phyloP scores from a whole-genome alignment of 2,888 invertebrate species.

The Scaptomyza flava region DNA sequence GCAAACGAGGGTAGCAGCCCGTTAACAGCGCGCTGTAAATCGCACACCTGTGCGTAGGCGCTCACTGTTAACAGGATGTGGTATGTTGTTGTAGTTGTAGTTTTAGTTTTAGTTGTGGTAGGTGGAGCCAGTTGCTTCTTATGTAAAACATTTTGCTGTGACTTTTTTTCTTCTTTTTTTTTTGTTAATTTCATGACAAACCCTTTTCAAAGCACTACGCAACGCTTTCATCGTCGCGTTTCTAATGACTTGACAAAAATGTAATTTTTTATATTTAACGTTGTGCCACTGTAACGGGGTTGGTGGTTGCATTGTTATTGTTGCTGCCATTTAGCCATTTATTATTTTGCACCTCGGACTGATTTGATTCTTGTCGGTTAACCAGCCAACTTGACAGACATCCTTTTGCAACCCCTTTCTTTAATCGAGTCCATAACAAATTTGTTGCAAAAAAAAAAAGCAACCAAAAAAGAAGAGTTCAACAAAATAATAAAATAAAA shows the following conservation, averaged over 20 bases:
- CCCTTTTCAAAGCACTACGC: slow-evolving; percentile 49
- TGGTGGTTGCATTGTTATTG: slow-evolving; percentile 25
- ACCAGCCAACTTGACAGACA: slow-evolving; percentile 45
- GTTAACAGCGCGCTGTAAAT: slow-evolving; percentile 57
- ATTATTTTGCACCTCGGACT: slow-evolving; percentile 56
- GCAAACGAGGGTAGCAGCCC: slow-evolving; percentile 58
- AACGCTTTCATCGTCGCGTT: slow-evolving; percentile 44
- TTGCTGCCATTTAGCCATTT: slow-evolving; percentile 47
- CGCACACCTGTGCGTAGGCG: slow-evolving; percentile 69
- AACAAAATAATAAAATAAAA: slow-evolving; percentile 31
- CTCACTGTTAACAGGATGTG: slow-evolving; percentile 39
- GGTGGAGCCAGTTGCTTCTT: slow-evolving; percentile 61
- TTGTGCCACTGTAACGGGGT: slow-evolving; percentile 26
- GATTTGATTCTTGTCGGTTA: slow-evolving; percentile 48
- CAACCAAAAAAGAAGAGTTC: neutral
- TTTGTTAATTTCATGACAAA: slow-evolving; percentile 59
- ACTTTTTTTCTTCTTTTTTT: slow-evolving; percentile 7
- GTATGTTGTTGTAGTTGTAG: neutral
- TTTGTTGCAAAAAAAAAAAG: slow-evolving; percentile 38
- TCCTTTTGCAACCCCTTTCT: slow-evolving; percentile 31
- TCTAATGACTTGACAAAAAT: slow-evolving; percentile 68
- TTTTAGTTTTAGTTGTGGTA: slow-evolving; percentile 24
- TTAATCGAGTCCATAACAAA: slow-evolving; percentile 37
- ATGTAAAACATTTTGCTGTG: slow-evolving; percentile 10
- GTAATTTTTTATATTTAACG: slow-evolving; percentile 57